Conservation (phyloP, 2,888 invertebrate genomes). For the Sabellastarte sp. region DNA sequence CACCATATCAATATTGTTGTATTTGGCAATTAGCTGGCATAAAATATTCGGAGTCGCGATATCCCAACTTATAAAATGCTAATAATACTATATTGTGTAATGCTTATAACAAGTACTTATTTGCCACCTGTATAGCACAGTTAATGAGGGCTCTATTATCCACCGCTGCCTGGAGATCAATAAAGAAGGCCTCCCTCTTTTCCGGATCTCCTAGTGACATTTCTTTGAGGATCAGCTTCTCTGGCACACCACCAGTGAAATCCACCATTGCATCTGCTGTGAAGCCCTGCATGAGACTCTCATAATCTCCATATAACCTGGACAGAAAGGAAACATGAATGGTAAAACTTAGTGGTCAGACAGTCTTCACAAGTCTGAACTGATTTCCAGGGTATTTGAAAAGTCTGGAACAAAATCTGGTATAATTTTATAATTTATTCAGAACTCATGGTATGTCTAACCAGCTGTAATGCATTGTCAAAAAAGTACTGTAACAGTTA, state of each 20-base stretch:
- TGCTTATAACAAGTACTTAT: not conserved
- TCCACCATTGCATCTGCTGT: constrained; percentile 66
- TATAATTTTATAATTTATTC: too few relatives aligned
- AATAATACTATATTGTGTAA: not conserved
- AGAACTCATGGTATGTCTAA: too few relatives aligned
- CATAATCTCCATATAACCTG: constrained; percentile 65
- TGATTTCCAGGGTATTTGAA: too few relatives aligned
- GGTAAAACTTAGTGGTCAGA: not conserved
- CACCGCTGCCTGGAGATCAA: constrained; percentile 61
- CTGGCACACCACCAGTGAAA: constrained; percentile 67
- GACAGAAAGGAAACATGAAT: constrained; percentile 16
- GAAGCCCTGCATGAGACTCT: constrained; percentile 63
- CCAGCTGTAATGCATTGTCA: too few relatives aligned
- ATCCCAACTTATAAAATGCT: constrained; percentile 2
- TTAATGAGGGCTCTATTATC: constrained; percentile 65
- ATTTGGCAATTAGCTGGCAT: too few relatives aligned
- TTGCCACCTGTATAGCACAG: constrained; percentile 62
- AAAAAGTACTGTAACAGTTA: too few relatives aligned
- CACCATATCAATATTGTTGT: too few relatives aligned
- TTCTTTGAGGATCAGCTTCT: constrained; percentile 56
- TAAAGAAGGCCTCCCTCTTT: constrained; percentile 60
- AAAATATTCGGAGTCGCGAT: too few relatives aligned
- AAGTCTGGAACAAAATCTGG: too few relatives aligned
- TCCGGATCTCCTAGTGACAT: constrained; percentile 46
- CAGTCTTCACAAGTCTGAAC: too few relatives aligned